These are phyloP conservation scores for Sus scrofa DNA, from an alignment of 2,113 vertebrate genomes.

Conservation along the genomic window DNA sequence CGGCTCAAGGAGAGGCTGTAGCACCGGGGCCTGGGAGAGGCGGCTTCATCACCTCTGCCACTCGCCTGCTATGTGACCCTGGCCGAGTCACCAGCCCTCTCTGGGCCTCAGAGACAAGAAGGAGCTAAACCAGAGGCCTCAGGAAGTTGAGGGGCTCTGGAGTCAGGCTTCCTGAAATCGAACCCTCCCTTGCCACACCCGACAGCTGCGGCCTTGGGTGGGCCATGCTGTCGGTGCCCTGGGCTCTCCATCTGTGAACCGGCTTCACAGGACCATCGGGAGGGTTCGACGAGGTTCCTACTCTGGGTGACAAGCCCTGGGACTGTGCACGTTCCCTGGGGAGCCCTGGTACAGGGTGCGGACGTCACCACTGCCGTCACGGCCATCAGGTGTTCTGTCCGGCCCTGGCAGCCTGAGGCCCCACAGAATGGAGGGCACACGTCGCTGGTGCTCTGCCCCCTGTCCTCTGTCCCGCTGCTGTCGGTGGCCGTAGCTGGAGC, in stretches of 20 bases:
- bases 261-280: rapidly evolving
- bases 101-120: background rate
- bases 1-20: too few species aligned
- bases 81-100: background rate
- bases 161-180: background rate
- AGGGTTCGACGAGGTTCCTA: background rate
- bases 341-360: background rate
- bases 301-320: background rate
- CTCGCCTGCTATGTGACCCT: background rate
- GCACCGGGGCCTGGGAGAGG: background rate
- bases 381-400: rapidly evolving
- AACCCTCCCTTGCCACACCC: background rate
- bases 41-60: background rate
- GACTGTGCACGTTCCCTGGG: rapidly evolving
- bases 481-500: background rate
- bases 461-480: too few species aligned
- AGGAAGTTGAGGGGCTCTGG: background rate
- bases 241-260: background rate
- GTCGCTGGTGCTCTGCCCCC: background rate
- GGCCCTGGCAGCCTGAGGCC: background rate
- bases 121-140: rapidly evolving
- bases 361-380: rapidly evolving
- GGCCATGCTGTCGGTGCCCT: background rate
- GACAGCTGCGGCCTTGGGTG: background rate
- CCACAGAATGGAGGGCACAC: background rate